Evolutionary conservation across 1,140 invertebrate species (phyloP), one percentile per base, ranked within the genome.

Genomic region (Drosophila lacteicornis): DNA sequence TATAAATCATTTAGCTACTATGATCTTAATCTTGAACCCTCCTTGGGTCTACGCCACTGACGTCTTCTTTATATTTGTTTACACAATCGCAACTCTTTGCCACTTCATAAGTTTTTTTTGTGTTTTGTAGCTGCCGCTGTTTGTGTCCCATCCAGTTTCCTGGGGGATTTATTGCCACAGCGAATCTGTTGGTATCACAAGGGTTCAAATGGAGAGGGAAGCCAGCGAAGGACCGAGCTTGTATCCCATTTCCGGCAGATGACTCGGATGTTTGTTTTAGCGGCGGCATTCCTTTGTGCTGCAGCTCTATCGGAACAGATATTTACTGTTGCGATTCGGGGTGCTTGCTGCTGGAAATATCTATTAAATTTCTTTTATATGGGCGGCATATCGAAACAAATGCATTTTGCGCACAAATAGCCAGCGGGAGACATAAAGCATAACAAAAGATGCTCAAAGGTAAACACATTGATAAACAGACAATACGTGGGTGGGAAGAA

Each of bases 1-100:
- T 6, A 55, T 63, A 63, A 63, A 55, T 63, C 60, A 63, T 43
- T 68, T 40, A 19, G 9, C 27, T 22, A 12, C 13, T 33, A 70
- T 25, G 63, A 66, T 22, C 63, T 36, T 22, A 65, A 51, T 50
- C 38, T 33, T 22, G 1, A 2, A 9, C 9, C 51, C 47, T 50
- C 22, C 12, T 13, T 33, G 8, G 1, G 8, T 9, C 22, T 25
- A 17, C 66, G 50, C 57, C 57, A 45, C 58, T 76, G 74, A 47
- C 61, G 46, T 71, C 59, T 61, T 49, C 49, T 42, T 55, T 73
- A 61, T 76, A 76, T 80, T 84, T 84, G 81, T 80, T 84, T 84
- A 84, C 80, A 70, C 57, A 84, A 82, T 82, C 67, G 75, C 65
- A 86, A 86, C 75, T 86, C 79, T 75, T 86, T 86, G 82, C 59